Base-by-base conservation (phyloP, 1,140 invertebrate genomes). In the Paracyclopina nana region DNA sequence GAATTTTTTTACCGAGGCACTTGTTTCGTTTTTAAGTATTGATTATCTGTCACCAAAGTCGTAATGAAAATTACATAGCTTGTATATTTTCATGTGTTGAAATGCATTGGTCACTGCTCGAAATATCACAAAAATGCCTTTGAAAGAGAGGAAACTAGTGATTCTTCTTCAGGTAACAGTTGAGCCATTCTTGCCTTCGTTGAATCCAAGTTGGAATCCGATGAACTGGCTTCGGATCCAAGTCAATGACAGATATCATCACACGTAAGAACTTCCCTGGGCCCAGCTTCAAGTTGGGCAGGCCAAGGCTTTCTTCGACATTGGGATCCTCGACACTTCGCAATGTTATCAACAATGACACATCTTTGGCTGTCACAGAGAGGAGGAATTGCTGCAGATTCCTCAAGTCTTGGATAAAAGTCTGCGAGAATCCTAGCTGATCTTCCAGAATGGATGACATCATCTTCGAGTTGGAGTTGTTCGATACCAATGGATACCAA, bases 181-280 rank as follows among this genome's bases (percentile, higher is more conserved):
- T 38, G 4, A 48, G 20, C 45, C 45, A 48, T 28, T 24, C 28
- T 27, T 48, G 25, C 27, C 30, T 48, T 16, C 14, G n/a, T 48
- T 48, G 12, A 12, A 48, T 28, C 45, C 45, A 48, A 3, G 20
- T 28, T 6, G 45, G 30, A 29, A 53, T 53, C 11, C 52, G 16
- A 24, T 25, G 26, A 2, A 53, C 24, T 11, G 38, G 45, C 24
- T 53, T 53, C 26, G 52, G 52, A 52, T 53, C 52, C 30, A 53
- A 38, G 26, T 53, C 52, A 20, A 53, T 53, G 12, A 53, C 29
- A 14, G 44, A 53, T 18, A 48, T 30, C 34, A 53, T 34, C 3
- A 31, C 22, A 6, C 45, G 29, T 20, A 30, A 53, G 6, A 11
- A 22, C 24, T 53, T n/a, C 12, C 40, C 52, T 8, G 16, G 6